phyloP scores from a whole-genome alignment of 1,140 invertebrate genomes.

The Tribolium castaneum region DNA sequence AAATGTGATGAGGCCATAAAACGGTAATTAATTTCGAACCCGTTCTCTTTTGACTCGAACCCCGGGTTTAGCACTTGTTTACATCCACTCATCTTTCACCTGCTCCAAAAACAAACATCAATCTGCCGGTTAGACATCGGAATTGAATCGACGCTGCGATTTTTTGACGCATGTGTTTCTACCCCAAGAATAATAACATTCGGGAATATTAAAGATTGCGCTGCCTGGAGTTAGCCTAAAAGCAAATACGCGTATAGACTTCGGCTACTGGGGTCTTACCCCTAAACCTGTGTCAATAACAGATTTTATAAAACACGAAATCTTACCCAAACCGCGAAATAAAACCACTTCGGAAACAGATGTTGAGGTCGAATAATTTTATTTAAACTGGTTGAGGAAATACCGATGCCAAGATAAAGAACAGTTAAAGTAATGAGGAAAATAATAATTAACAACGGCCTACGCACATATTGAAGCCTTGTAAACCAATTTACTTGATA shows the following conservation, averaged over 20 bases:
- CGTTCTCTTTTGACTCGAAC: neutral
- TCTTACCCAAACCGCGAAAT: neutral
- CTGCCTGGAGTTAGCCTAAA: neutral
- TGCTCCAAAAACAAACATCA: slow-evolving; percentile 16
- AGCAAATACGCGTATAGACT: neutral
- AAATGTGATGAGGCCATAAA: slow-evolving; percentile 46
- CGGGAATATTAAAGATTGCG: no score
- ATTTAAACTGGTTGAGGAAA: neutral
- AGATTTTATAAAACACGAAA: neutral
- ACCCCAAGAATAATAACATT: neutral
- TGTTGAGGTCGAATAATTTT: slow-evolving; percentile 4
- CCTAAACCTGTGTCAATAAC: neutral
- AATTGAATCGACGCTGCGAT: neutral
- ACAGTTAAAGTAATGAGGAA: slow-evolving; percentile 6
- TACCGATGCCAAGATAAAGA: neutral
- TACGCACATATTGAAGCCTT: neutral
- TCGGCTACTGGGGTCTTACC: neutral
- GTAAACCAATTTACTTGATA: neutral
- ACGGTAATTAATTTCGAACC: slow-evolving; percentile 48
- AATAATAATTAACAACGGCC: slow-evolving; percentile 2
- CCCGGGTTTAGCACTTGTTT: slow-evolving; percentile 15
- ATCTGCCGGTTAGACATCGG: neutral
- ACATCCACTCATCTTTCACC: slow-evolving; percentile 24
- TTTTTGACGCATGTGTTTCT: neutral
- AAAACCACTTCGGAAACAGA: neutral